A percentile compares a stretch with the other conserved stretches of the same genome.
These are phyloP conservation scores for Cettia cetti DNA, from an alignment of 2,113 vertebrate genomes.

Conservation along the genomic window DNA sequence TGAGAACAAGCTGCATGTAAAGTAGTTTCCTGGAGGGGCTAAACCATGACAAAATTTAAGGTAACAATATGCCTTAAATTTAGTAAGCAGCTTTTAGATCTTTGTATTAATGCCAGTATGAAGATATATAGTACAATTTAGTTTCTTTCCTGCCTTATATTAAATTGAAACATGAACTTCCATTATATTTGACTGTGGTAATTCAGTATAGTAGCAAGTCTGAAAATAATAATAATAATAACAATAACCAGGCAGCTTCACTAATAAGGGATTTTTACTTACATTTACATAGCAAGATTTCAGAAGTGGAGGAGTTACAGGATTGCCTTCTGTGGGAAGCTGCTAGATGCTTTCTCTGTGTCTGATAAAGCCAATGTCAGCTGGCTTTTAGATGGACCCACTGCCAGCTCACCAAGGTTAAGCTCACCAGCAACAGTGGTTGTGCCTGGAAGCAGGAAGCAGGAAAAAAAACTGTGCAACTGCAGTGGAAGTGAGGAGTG, in stretches of 20 bases:
- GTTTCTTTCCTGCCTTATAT: not conserved
- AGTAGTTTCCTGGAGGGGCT: not conserved
- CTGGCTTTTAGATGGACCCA: not conserved
- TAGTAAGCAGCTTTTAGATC: not conserved
- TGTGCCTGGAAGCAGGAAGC: fast-evolving
- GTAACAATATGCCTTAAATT: not conserved
- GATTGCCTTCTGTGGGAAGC: not conserved
- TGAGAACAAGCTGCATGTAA: not conserved
- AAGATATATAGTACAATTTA: not conserved
- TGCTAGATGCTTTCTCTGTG: not conserved
- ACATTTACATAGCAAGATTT: not conserved
- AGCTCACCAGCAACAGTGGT: not conserved
- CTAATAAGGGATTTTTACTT: not conserved
- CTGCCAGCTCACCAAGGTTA: not conserved
- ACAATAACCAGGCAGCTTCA: not conserved
- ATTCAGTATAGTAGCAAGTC: not conserved
- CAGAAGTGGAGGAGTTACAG: not conserved
- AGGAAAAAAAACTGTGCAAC: not conserved
- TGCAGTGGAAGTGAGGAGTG: not conserved
- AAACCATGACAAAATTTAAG: not conserved
- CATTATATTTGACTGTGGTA: not conserved
- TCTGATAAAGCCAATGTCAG: not conserved
- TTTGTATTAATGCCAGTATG: not conserved
- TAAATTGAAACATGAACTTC: not conserved
- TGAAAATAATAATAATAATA: not conserved